Percentiles rank a stretch among this genome's conserved stretches.
phyloP scores from a whole-genome alignment of 2,888 invertebrate species.

The Pollenia angustigena region DNA sequence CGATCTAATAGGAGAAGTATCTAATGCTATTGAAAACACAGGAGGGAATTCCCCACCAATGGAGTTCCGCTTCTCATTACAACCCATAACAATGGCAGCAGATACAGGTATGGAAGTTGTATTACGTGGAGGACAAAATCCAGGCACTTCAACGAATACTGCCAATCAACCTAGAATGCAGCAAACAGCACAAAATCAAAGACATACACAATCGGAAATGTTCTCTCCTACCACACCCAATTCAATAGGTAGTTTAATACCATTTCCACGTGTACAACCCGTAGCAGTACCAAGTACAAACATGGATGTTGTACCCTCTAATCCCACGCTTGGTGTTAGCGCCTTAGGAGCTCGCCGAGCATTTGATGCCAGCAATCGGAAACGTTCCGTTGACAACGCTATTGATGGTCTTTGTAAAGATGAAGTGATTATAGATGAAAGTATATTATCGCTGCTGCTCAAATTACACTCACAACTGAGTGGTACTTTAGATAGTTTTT shows the following conservation, averaged over 20 bases:
- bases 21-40: constrained; percentile 76
- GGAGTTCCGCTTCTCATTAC: constrained; percentile 81
- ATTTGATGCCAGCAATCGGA: constrained; percentile 80
- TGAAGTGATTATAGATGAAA: constrained; percentile 90
- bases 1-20: constrained; percentile 77
- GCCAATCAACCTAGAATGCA: constrained; percentile 42
- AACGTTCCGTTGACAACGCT: constrained; percentile 83
- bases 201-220: constrained; percentile 81
- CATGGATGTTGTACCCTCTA: constrained; percentile 85
- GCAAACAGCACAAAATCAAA: constrained; percentile 65
- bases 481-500: constrained; percentile 92
- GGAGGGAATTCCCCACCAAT: constrained; percentile 77
- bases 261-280: constrained; percentile 84
- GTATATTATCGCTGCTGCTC: constrained; percentile 94
- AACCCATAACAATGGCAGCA: constrained; percentile 81
- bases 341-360: constrained; percentile 76
- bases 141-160: constrained; percentile 65
- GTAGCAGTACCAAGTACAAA: constrained; percentile 84
- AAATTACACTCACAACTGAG: constrained; percentile 96
- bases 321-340: constrained; percentile 76
- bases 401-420: constrained; percentile 84
- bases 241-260: constrained; percentile 82
- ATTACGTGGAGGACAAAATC: constrained; percentile 80
- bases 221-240: constrained; percentile 81
- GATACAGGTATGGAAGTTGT: constrained; percentile 84